These are phyloP conservation scores for Poicephalus meyeri DNA, from an alignment of 2,113 vertebrate genomes.

Conservation along the genomic window DNA sequence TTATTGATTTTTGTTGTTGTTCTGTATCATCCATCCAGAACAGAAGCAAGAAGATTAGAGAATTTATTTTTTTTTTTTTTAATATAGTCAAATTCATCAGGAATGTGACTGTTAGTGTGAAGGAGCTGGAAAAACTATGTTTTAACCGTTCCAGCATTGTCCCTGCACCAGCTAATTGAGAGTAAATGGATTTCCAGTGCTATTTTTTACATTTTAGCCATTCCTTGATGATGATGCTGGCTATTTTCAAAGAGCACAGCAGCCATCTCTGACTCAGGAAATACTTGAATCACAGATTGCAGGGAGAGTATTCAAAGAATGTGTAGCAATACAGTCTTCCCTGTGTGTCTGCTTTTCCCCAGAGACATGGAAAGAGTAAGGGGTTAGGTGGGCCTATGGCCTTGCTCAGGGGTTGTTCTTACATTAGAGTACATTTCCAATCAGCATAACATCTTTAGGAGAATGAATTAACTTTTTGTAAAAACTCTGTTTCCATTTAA, in stretches of 20 bases:
- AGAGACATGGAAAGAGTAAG: not conserved
- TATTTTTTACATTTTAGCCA: not conserved
- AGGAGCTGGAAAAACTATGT: not conserved
- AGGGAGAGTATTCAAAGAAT: not conserved
- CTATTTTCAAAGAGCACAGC: not conserved
- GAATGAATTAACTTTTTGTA: not conserved
- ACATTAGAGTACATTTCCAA: not conserved
- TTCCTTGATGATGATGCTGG: not conserved
- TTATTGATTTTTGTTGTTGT: slow-evolving; percentile 53
- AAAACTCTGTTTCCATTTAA: not conserved
- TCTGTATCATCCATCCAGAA: slow-evolving; percentile 10
- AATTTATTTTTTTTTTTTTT: not conserved
- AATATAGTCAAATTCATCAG: slow-evolving; percentile 24
- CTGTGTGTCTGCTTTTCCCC: not conserved
- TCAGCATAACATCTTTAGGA: not conserved
- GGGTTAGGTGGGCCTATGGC: not conserved
- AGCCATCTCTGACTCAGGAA: not conserved
- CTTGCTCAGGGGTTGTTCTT: not conserved
- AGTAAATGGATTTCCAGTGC: not conserved
- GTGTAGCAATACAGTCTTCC: not conserved
- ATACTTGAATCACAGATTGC: not conserved
- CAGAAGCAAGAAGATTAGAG: not conserved
- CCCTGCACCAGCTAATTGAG: not conserved
- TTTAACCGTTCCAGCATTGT: not conserved
- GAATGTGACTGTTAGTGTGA: not conserved